phyloP scores from a whole-genome alignment of 2,888 invertebrate genomes.

The Stenotaenia linearis region DNA sequence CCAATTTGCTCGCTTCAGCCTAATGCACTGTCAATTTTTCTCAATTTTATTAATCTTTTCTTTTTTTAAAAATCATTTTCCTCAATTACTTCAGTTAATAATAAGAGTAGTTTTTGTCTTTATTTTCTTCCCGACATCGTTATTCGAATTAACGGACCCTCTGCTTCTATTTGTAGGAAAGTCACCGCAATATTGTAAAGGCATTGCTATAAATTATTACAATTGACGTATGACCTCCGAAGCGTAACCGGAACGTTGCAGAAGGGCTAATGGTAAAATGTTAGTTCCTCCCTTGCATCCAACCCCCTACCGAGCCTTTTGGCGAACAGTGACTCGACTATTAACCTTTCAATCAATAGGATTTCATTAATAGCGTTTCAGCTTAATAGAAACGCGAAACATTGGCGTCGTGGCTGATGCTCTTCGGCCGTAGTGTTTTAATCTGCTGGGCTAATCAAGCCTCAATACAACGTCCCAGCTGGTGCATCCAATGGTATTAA shows the following conservation, averaged over 20 bases:
- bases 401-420: not conserved
- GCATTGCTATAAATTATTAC: not conserved
- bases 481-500: not conserved
- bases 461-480: not conserved
- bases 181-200: not conserved
- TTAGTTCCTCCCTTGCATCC: not conserved
- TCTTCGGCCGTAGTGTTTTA: not conserved
- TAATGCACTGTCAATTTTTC: not conserved
- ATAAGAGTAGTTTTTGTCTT: not conserved
- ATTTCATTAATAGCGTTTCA: conserved; percentile 24
- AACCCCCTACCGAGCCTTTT: not conserved
- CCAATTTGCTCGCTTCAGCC: not conserved
- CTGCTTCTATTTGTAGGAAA: too few relatives aligned
- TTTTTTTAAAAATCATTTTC: too few relatives aligned
- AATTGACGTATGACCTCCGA: not conserved
- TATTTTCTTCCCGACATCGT: not conserved
- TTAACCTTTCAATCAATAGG: conserved; percentile 24
- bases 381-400: not conserved
- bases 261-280: not conserved
- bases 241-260: not conserved
- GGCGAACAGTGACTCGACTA: not conserved
- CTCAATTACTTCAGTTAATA: too few relatives aligned
- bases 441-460: not conserved
- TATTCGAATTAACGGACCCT: not conserved
- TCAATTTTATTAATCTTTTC: not conserved